Evolutionary conservation across 2,888 invertebrate species (phyloP), one percentile per base, ranked within the genome.

Genomic region (Syrista parreyssii): DNA sequence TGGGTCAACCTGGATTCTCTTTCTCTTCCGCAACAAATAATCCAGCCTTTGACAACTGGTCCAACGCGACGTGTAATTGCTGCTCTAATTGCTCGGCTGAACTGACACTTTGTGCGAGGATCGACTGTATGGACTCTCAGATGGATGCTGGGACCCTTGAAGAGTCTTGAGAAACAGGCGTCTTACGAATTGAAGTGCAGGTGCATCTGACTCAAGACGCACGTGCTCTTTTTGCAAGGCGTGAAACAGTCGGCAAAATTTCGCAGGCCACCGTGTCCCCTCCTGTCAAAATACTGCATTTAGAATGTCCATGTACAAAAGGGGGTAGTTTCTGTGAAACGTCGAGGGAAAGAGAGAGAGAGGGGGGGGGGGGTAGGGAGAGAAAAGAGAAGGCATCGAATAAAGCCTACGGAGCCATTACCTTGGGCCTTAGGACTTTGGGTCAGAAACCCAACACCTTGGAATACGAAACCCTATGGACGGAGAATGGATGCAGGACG

Each of bases 281-380:
- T 80, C 86, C 89, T 91, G 91, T 91, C 91, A 91, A 91, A 91
- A 91, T 91, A 91, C 81, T 80, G 83, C 85, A 90, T 91, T 88
- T 86, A 88, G 79, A 68, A 78, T 68, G 80, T 77, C 74, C 76
- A 78, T 68, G 76, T 72, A 75, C 35, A 34, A 34, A 33, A 71
- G 32, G 32, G 31, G 71, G 33, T 33, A 30, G 32, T 33, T 71
- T 23, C 15, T 9, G 71, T 0, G 55, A 23, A 55, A 55, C 55
- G 55, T 31, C 72, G 31, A 72, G 72, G 33, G 69, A 12, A 69
- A 6, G 71, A 69, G 12, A 69, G 15, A 69, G 36, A 34, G 23
- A 81, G 82, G 80, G 78, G 75, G 78, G 75, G 77, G n/a, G 23
- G 68, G 55, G 23, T 32, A 55, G 68, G 12, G 72, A 32, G 36